Percentiles rank a stretch among this genome's conserved stretches.
These are phyloP conservation scores for Nephrotoma flavescens DNA, from an alignment of 2,888 invertebrate species.

Conservation along the genomic window DNA sequence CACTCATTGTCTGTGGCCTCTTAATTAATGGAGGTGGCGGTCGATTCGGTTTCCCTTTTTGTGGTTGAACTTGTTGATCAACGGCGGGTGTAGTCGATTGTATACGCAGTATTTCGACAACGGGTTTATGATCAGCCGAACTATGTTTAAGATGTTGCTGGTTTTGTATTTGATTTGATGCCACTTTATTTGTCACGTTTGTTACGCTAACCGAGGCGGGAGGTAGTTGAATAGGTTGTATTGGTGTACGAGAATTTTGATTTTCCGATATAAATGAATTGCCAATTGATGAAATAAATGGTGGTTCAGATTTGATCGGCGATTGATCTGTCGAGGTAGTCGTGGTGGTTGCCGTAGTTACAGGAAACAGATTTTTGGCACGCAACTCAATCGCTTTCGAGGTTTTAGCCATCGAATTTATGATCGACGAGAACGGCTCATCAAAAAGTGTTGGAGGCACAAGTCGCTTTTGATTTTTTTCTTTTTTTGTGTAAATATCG, in stretches of 20 bases:
- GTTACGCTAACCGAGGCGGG: conserved; percentile 26
- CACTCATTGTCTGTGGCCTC: not conserved
- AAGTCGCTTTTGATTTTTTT: not conserved
- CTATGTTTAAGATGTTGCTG: not conserved
- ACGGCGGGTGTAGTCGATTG: conserved; percentile 16
- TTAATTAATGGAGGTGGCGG: conserved; percentile 38
- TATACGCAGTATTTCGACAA: conserved; percentile 25
- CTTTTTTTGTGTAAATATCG: not conserved
- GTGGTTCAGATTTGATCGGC: conserved; percentile 12
- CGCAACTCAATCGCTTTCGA: not conserved
- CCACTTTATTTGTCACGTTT: conserved; percentile 19
- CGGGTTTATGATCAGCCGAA: conserved; percentile 13
- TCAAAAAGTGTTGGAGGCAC: not conserved
- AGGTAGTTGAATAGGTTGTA: conserved; percentile 18
- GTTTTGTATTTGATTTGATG: not conserved
- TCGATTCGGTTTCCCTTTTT: conserved; percentile 22
- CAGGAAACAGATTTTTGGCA: not conserved
- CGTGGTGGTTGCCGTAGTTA: not conserved
- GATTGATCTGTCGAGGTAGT: conserved; percentile 4
- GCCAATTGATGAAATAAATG: conserved; percentile 18
- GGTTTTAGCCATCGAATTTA: not conserved
- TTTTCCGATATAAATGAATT: conserved; percentile 19
- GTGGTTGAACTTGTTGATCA: conserved; percentile 14
- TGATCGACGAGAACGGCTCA: not conserved
- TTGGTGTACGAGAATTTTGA: conserved; percentile 12